Percentiles rank a stretch among this genome's conserved stretches.
Evolutionary conservation across 2,797 vertebrate genomes (phyloP).

Genomic region (Sebastes paucispinis): DNA sequence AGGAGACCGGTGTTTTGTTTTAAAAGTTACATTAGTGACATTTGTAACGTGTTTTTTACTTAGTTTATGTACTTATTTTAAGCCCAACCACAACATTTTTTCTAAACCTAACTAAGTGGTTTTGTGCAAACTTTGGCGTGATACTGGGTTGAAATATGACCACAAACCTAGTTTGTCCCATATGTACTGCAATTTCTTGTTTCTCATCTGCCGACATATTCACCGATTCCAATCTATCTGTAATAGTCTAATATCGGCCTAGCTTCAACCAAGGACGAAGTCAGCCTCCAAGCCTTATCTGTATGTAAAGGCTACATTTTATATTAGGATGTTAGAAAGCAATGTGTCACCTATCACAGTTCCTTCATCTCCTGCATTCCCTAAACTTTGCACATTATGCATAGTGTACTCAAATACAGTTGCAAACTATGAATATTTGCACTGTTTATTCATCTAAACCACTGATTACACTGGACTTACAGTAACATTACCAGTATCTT

Average conservation of each 20-base stretch:
- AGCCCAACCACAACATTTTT: accelerated
- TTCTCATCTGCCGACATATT: background rate
- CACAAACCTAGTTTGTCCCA: background rate
- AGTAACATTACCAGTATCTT: background rate
- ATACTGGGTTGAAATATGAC: background rate
- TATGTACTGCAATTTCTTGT: background rate
- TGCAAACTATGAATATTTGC: background rate
- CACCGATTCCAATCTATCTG: background rate
- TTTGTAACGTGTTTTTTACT: no score
- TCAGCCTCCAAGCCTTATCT: background rate
- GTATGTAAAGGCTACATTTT: background rate
- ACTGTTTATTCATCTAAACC: background rate
- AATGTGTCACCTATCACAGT: background rate
- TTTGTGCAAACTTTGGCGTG: no score
- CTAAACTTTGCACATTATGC: background rate
- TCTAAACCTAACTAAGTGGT: no score
- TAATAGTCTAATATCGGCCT: background rate
- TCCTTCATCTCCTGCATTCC: background rate
- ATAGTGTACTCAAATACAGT: background rate
- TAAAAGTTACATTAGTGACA: no score
- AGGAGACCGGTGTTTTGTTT: no score
- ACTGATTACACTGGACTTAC: background rate
- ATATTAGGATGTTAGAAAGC: background rate
- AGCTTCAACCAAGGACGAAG: background rate
- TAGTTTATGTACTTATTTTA: no score